Percentiles rank a stretch among this genome's conserved stretches.
Evolutionary conservation across 1,140 invertebrate genomes (phyloP).

Genomic region (Lasaia peninsularis): DNA sequence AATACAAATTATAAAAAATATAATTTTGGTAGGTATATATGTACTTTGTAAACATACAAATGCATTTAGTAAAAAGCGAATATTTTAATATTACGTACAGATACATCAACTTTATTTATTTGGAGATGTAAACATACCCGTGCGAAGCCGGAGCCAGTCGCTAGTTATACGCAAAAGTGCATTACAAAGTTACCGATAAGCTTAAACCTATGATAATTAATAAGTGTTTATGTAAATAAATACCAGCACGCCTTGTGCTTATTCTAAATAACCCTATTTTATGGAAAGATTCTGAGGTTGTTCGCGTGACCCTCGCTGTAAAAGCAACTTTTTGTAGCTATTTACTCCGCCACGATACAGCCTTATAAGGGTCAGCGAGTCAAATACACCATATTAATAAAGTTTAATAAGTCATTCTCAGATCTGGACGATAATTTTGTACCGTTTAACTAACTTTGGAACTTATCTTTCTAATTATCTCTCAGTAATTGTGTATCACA

Average conservation of each 20-base stretch:
- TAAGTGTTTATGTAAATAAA: constrained; percentile 7
- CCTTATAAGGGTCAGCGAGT: constrained; percentile 57
- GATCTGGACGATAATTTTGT: constrained; percentile 37
- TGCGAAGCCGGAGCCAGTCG: no score
- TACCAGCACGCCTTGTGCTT: constrained; percentile 11
- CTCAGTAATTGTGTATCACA: constrained; percentile 14
- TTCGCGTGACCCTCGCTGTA: constrained; percentile 61
- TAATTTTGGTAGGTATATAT: no score
- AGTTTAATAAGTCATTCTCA: constrained; percentile 54
- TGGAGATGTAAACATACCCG: no score
- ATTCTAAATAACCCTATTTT: constrained; percentile 29
- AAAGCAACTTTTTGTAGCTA: constrained; percentile 61
- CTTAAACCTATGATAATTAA: not conserved
- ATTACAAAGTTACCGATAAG: not conserved
- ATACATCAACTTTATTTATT: no score
- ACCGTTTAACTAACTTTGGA: constrained; percentile 34
- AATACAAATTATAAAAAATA: no score
- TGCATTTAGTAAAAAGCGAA: no score
- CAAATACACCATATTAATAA: constrained; percentile 65
- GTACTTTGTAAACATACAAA: no score
- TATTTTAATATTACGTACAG: no score
- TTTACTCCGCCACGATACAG: constrained; percentile 48
- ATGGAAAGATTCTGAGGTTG: constrained; percentile 37
- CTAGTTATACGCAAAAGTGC: no score
- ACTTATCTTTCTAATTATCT: constrained; percentile 52